Base-by-base conservation (phyloP, 2,797 vertebrate species). In the Chiloscyllium punctatum region DNA sequence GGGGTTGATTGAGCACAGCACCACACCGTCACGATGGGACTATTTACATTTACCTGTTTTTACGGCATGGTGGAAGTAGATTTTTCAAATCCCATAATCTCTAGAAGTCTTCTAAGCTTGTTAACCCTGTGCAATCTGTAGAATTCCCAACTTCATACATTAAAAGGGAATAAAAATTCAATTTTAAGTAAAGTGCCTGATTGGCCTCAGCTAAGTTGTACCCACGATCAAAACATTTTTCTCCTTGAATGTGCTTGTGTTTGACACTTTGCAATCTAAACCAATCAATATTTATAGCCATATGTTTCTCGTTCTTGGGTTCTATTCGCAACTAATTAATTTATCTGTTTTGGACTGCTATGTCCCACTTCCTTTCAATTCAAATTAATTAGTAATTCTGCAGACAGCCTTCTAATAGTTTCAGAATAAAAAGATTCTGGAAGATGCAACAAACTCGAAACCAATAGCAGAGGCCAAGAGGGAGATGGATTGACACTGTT, bases 261-360 rank as follows among this genome's bases (percentile, higher is more conserved):
- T n/a, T 91, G 53, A 18, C 53, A 91, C 27, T 33, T 62, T 33
- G 30, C 30, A n/a, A 66, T 91, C 88, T 91, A 27, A 62, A 91
- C 33, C 57, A 62, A 62, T 91, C 88, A n/a, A 91, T 91, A 91
- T 66, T 91, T 91, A 91, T 91, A 62, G 51, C 88, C 88, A 62
- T 91, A 62, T 91, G 53, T n/a, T 62, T n/a, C 33, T 91, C 51
- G 15, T 91, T n/a, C 51, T 57, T 91, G 88, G 30, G 33, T n/a
- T 91, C 88, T 21, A n/a, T 91, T 91, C 18, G 88, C 53, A 91
- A 91, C 13, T 91, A 7, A n/a, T 91, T 62, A 30, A 91, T 91
- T 91, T 91, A 8, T n/a, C 53, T 62, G 27, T 91, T 91, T 62
- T 91, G 37, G 79, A 48, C 53, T 91, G 53, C 79, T 18, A 30